A percentile compares a stretch with the other conserved stretches of the same genome.
Evolutionary conservation across 92 coral and sea anemone genomes (phyloP).

Genomic region (Zoanthus sociatus): DNA sequence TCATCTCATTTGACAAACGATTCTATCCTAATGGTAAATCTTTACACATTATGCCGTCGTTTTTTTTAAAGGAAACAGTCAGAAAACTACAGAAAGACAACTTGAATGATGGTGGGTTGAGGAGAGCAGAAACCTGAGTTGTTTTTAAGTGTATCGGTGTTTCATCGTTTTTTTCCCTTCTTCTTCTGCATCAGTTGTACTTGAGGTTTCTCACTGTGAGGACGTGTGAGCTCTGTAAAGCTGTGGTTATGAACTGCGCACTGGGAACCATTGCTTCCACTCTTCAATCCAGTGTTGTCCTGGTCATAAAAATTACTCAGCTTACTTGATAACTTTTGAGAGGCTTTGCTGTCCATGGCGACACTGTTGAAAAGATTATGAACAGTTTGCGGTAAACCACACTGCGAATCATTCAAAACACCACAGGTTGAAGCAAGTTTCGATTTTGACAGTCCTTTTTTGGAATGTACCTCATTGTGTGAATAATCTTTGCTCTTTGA

Average conservation of each 20-base stretch:
- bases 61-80: background rate
- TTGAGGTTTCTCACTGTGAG: conserved; percentile 17
- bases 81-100: background rate
- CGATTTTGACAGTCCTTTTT: conserved; percentile 26
- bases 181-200: conserved; percentile 31
- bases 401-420: conserved; percentile 2
- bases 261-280: conserved; percentile 19
- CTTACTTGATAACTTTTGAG: conserved; percentile 24
- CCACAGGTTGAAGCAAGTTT: background rate
- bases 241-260: background rate
- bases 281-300: background rate
- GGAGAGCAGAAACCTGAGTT: background rate
- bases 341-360: conserved; percentile 19
- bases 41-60: background rate
- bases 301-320: conserved; percentile 23
- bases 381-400: conserved; percentile 27
- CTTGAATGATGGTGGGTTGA: background rate
- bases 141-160: background rate
- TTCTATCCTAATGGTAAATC: background rate
- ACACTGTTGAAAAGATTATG: conserved; percentile 1
- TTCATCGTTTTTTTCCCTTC: conserved; percentile 21
- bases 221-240: conserved; percentile 7
- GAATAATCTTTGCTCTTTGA: background rate
- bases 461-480: conserved; percentile 28
- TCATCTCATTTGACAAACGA: too few relatives aligned